Conservation (phyloP, 2,797 vertebrate genomes). For the Platalea minor region DNA sequence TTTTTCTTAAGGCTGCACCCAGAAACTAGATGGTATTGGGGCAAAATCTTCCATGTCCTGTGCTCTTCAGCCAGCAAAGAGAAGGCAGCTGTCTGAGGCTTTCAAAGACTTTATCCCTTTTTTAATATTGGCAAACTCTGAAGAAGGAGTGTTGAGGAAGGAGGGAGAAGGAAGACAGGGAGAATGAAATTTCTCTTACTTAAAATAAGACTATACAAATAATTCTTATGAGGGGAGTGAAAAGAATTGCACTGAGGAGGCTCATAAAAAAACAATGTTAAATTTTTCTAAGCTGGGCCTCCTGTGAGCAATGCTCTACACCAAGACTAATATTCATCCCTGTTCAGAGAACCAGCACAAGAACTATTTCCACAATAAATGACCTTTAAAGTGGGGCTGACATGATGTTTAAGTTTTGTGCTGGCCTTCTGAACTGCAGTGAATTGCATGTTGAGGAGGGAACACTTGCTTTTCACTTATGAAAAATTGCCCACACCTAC, state of each 20-base stretch:
- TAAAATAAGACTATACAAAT: constrained; percentile 4
- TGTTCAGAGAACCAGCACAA: not conserved
- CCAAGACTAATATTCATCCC: not conserved
- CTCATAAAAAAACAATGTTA: not conserved
- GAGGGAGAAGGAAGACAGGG: not conserved
- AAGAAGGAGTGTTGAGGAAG: not conserved
- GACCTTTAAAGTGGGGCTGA: not conserved
- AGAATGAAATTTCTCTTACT: not conserved
- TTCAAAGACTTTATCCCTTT: not conserved
- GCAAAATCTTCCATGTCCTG: not conserved
- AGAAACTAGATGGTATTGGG: not conserved
- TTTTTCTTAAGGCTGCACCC: not conserved
- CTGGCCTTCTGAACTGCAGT: not conserved
- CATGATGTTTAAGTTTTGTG: not conserved
- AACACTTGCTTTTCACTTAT: not conserved
- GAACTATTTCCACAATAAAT: constrained; percentile 20
- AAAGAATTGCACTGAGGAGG: not conserved
- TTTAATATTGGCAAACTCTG: not conserved
- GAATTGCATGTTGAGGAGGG: not conserved
- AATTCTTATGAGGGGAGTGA: not conserved
- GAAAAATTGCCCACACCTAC: not conserved
- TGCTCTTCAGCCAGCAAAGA: not conserved
- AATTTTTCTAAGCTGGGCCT: not conserved
- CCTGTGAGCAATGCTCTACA: not conserved
- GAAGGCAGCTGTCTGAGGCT: not conserved